phyloP scores from a whole-genome alignment of 2,888 invertebrate genomes.

The Stenchaetothrips biformis region DNA sequence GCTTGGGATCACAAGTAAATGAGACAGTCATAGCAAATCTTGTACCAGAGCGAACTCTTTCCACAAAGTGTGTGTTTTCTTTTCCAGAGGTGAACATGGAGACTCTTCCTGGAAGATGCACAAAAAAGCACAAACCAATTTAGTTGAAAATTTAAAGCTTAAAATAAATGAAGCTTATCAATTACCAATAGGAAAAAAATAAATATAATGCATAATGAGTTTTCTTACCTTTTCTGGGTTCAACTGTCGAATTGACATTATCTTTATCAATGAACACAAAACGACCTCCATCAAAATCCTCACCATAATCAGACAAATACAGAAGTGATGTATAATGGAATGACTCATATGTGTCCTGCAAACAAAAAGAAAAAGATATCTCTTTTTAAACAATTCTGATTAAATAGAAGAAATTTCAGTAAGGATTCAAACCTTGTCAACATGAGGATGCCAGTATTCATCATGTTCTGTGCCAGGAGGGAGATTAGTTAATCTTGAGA shows the following conservation, averaged over 20 bases:
- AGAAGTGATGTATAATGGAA: constrained; percentile 83
- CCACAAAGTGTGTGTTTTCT: constrained; percentile 79
- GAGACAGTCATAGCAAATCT: constrained; percentile 80
- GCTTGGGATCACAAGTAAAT: constrained; percentile 72
- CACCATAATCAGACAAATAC: constrained; percentile 68
- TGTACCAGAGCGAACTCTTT: constrained; percentile 67
- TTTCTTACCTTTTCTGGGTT: constrained; percentile 61
- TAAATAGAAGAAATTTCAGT: constrained; percentile 6
- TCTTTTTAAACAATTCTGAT: constrained; percentile 21
- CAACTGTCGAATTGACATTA: constrained; percentile 56
- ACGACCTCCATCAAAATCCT: constrained; percentile 76
- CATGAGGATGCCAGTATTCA: constrained; percentile 86
- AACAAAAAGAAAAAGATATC: constrained; percentile 34
- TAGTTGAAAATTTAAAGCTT: not conserved
- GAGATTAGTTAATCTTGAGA: constrained; percentile 68
- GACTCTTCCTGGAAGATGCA: constrained; percentile 56
- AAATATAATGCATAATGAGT: constrained; percentile 15
- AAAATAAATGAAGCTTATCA: not conserved
- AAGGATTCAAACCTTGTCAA: constrained; percentile 65
- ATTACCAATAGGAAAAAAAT: not conserved
- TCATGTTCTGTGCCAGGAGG: constrained; percentile 72
- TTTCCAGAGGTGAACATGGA: constrained; percentile 82
- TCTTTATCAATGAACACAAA: constrained; percentile 70
- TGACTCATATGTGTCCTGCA: constrained; percentile 75
- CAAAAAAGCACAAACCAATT: not conserved